phyloP scores from a whole-genome alignment of 2,888 invertebrate genomes.

The Drosophila merina region DNA sequence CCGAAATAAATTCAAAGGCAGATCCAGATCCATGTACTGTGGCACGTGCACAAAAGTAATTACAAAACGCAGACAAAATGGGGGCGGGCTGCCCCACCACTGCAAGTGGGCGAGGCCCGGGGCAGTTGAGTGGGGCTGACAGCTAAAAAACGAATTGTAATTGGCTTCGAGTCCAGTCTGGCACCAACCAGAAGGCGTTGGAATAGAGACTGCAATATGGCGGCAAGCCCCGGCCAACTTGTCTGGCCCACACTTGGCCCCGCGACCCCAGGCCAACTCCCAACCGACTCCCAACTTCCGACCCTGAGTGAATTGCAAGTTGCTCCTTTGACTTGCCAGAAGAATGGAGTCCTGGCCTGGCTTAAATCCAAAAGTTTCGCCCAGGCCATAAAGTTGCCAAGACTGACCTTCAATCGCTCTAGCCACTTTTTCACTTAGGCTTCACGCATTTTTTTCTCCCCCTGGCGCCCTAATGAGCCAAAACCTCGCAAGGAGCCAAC shows the following conservation, averaged over 20 bases:
- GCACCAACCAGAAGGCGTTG: constrained; percentile 5
- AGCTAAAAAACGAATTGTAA: constrained; percentile 69
- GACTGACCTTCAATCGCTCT: constrained; percentile 39
- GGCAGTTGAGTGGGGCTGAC: constrained; percentile 37
- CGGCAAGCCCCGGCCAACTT: background rate
- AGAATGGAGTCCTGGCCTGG: constrained; percentile 26
- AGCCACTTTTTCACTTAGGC: constrained; percentile 29
- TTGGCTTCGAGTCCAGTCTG: constrained; percentile 44
- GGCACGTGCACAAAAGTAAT: constrained; percentile 76
- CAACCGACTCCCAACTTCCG: background rate
- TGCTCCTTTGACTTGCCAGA: constrained; percentile 24
- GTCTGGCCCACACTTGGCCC: constrained; percentile 40
- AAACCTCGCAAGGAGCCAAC: constrained; percentile 18
- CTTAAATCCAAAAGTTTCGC: constrained; percentile 46
- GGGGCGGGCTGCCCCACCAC: constrained; percentile 28
- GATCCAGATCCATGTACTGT: constrained; percentile 37
- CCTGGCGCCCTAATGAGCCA: constrained; percentile 38
- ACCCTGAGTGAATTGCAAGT: constrained; percentile 22
- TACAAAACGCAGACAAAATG: constrained; percentile 65
- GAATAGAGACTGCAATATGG: constrained; percentile 16
- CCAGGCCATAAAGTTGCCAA: constrained; percentile 62
- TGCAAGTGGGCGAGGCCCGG: constrained; percentile 37
- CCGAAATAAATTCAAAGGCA: constrained; percentile 35
- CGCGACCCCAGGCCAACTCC: background rate
- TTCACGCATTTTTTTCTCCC: constrained; percentile 33